Evolutionary conservation across 2,888 invertebrate genomes (phyloP).

Genomic region (Cheiracanthium punctorium): DNA sequence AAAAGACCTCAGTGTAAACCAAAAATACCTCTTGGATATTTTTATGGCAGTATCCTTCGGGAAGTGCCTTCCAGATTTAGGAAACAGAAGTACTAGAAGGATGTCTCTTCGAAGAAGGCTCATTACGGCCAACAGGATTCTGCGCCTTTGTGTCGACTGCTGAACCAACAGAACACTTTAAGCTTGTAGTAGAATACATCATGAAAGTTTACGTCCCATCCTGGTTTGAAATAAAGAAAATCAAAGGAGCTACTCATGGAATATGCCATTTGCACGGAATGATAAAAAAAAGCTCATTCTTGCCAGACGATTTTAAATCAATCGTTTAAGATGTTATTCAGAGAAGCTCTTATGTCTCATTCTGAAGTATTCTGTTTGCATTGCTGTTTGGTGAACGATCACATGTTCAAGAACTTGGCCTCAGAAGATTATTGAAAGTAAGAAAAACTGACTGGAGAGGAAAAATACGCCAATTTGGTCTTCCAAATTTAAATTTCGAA

Average conservation of each 20-base stretch:
- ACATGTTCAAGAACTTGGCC: too few relatives aligned
- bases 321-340: too few relatives aligned
- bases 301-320: too few relatives aligned
- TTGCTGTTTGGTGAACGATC: too few relatives aligned
- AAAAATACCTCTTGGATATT: constrained; percentile 17
- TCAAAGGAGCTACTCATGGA: neutral
- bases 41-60: constrained; percentile 12
- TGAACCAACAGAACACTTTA: constrained; percentile 1
- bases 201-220: constrained; percentile 1
- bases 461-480: too few relatives aligned
- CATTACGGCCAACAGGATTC: constrained; percentile 12
- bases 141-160: neutral
- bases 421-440: too few relatives aligned
- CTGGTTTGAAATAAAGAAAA: neutral
- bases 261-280: constrained; percentile 5
- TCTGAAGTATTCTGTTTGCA: too few relatives aligned
- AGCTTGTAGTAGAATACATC: constrained; percentile 7
- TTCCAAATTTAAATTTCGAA: too few relatives aligned
- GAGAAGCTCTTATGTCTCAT: too few relatives aligned
- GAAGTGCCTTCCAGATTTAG: constrained; percentile 9
- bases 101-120: neutral
- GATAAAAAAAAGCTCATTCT: constrained; percentile 15
- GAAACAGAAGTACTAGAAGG: constrained; percentile 12
- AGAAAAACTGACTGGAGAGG: too few relatives aligned
- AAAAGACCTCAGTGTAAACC: neutral